Conservation (phyloP, 1,140 invertebrate species). For the Orchesella cincta region DNA sequence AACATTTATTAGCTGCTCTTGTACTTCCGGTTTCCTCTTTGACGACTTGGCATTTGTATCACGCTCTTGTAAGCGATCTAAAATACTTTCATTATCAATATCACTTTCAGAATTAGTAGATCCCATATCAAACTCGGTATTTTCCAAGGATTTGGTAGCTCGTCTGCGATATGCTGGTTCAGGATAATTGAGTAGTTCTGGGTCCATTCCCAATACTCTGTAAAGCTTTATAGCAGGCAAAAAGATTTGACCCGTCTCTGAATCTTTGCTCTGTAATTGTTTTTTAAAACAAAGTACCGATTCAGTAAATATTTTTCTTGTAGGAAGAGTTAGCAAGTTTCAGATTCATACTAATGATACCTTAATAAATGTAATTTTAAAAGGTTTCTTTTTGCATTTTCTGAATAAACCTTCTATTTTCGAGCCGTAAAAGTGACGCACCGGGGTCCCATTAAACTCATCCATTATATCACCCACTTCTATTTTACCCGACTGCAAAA, state of each 20-base stretch:
- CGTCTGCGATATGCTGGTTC: background rate
- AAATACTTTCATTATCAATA: background rate
- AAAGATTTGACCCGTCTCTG: constrained; percentile 43
- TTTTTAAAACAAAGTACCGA: background rate
- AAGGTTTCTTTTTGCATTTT: constrained; percentile 42
- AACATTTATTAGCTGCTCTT: background rate
- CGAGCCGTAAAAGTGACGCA: constrained; percentile 43
- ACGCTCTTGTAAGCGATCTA: too few species aligned
- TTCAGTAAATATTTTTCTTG: background rate
- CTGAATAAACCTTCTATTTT: constrained; percentile 44
- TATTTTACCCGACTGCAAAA: constrained; percentile 36
- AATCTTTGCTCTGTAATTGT: constrained; percentile 41
- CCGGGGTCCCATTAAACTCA: constrained; percentile 45
- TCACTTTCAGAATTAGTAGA: background rate
- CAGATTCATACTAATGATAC: background rate
- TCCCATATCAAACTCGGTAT: background rate
- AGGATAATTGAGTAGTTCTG: constrained; percentile 27
- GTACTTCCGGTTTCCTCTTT: background rate
- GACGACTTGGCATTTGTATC: background rate
- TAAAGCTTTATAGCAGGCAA: constrained; percentile 49
- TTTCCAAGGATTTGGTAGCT: background rate
- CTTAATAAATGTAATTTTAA: constrained; percentile 40
- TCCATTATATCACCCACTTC: constrained; percentile 48
- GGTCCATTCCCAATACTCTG: constrained; percentile 46
- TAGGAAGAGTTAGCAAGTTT: background rate